phyloP scores from a whole-genome alignment of 2,113 vertebrate genomes.

The Myotis brandtii region DNA sequence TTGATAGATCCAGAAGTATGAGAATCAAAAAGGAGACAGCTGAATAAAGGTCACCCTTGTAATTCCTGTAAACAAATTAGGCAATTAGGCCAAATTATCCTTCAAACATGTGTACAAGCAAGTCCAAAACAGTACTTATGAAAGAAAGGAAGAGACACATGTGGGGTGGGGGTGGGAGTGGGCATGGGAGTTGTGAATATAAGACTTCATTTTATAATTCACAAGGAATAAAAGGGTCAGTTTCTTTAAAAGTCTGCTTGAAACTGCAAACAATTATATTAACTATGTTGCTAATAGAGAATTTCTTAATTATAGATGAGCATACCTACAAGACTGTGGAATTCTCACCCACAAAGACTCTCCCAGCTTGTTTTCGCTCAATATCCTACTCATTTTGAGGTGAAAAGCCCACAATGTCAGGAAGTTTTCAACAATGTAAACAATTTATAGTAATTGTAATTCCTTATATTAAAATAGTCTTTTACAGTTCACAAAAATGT shows the following conservation, averaged over 20 bases:
- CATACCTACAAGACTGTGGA: not conserved
- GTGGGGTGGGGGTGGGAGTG: not conserved
- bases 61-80: constrained; percentile 79
- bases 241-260: constrained; percentile 27
- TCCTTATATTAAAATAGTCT: constrained; percentile 12
- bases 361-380: not conserved
- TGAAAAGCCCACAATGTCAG: not conserved
- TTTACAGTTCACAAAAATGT: constrained; percentile 2
- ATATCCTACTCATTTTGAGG: constrained; percentile 11
- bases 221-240: not conserved
- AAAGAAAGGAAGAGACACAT: not conserved
- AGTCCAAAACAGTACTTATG: not conserved
- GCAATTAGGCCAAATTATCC: constrained; percentile 75
- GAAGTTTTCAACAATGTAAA: not conserved
- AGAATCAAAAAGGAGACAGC: constrained; percentile 64
- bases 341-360: not conserved
- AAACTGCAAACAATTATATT: constrained; percentile 46
- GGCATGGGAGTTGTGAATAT: not conserved
- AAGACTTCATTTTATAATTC: constrained; percentile 39
- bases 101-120: constrained; percentile 65
- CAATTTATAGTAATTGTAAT: not conserved
- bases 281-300: constrained; percentile 28
- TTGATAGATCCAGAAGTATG: constrained; percentile 69
- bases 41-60: constrained; percentile 67
- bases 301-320: not conserved